Evolutionary conservation across 2,888 invertebrate species (phyloP).

Genomic region (Drosophila kanekoi): DNA sequence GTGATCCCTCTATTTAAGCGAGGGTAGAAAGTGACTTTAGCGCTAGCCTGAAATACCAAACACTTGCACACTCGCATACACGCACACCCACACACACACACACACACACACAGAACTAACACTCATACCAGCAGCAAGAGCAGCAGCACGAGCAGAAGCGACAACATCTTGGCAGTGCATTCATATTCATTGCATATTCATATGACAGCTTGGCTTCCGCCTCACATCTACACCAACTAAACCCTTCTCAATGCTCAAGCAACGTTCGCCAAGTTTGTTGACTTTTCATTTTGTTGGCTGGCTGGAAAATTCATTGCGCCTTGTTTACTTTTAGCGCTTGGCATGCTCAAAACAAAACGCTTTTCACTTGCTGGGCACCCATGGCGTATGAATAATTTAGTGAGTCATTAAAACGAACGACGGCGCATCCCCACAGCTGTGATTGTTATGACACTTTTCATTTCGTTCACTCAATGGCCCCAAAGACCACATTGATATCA

Average conservation of each 20-base stretch:
- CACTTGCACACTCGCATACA: conserved; percentile 25
- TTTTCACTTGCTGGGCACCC: conserved; percentile 70
- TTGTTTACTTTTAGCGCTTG: conserved; percentile 79
- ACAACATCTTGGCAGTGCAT: conserved; percentile 77
- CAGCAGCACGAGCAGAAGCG: conserved; percentile 27
- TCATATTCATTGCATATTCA: conserved; percentile 79
- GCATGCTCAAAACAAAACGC: conserved; percentile 79
- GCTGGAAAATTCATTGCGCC: conserved; percentile 75
- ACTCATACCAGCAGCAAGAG: neutral
- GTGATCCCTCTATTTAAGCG: conserved; percentile 78
- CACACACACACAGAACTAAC: neutral
- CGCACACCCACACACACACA: conserved; percentile 12
- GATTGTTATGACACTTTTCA: conserved; percentile 79
- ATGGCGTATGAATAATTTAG: conserved; percentile 81
- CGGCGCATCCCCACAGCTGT: conserved; percentile 57
- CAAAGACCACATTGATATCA: conserved; percentile 48
- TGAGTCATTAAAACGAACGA: conserved; percentile 74
- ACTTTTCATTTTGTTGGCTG: conserved; percentile 81
- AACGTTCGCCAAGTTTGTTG: conserved; percentile 72
- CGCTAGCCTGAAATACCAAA: conserved; percentile 66
- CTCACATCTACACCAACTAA: conserved; percentile 1
- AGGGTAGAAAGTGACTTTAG: conserved; percentile 80
- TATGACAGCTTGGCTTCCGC: conserved; percentile 61
- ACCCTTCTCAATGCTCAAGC: conserved; percentile 43
- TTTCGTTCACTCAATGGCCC: conserved; percentile 64